Evolutionary conservation across 2,113 vertebrate species (phyloP), one percentile per base, ranked within the genome.

Genomic region (Lucifuga dentata): DNA sequence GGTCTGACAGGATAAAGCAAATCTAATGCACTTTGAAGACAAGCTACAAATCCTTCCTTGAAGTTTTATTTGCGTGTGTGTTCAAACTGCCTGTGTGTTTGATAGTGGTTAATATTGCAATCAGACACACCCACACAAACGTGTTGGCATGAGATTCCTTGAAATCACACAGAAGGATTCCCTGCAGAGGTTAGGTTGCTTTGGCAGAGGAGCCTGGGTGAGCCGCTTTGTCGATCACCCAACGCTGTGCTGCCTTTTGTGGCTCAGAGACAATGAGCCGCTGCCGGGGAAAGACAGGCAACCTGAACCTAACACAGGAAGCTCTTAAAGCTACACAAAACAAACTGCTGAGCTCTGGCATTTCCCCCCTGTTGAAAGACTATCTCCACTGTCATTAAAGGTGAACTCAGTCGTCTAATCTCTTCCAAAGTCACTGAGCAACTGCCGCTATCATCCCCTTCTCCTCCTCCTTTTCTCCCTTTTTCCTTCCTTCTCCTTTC

Each of bases 231-330:
- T 87, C 66, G 77, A 85, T 92, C 89, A 86, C 50, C 83, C 69
- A 75, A 68, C 80, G 60, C 74, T 59, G 67, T 72, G 80, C 83
- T 78, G 84, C 71, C 83, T 85, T 88, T 90, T 89, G 84, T 88
- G 79, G 49, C 64, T 64, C 15, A 38, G 80, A 92, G 90, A 92
- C 89, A 91, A 91, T 89, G 82, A 70, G 89, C 79, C 48, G 66
- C 83, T 88, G 77, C 84, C 19, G 73, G 68, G 83, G 76, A 61
- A 76, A 85, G 81, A 86, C 73, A 76, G 60, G 92, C 86, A 92
- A 93, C 91, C 88, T 90, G 93, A 94, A 92, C 90, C 91, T 87
- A 89, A 86, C 89, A 91, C 88, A 93, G 93, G 93, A 94, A 93
- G 89, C 91, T 92, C 90, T 90, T 87, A 91, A 87, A 88, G 86